Conservation (phyloP, 2,888 invertebrate species). For the Amphipoea lucens region DNA sequence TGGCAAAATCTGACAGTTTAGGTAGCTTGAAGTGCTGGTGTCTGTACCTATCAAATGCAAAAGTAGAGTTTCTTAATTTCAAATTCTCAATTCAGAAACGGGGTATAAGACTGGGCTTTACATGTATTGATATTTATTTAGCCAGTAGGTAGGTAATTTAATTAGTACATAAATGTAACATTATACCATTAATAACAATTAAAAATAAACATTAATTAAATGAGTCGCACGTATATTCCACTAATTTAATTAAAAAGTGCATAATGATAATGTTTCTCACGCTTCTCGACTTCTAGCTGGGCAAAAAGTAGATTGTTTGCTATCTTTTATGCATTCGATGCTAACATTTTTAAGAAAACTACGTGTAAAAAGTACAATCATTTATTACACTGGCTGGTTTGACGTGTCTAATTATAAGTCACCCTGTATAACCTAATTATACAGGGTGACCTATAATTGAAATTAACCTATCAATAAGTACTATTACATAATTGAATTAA, state of each 20-base stretch:
- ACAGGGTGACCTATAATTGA: background rate
- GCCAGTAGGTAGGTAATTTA: background rate
- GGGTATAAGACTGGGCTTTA: background rate
- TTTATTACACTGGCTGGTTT: background rate
- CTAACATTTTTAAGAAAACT: background rate
- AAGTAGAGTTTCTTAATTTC: too few relatives aligned
- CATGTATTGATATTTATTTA: background rate
- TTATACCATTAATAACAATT: background rate
- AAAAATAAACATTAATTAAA: conserved; percentile 30
- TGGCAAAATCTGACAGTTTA: too few relatives aligned
- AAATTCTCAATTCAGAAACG: too few relatives aligned
- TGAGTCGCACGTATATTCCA: conserved; percentile 44
- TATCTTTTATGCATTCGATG: conserved; percentile 1
- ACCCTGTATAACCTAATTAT: background rate
- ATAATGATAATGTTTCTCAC: conserved; percentile 34
- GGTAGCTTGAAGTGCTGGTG: too few relatives aligned
- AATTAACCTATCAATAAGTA: background rate
- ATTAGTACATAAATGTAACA: background rate
- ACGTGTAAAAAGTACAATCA: background rate
- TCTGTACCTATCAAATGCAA: too few relatives aligned
- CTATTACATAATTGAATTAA: background rate
- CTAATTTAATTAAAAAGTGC: conserved; percentile 34
- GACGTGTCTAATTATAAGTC: background rate
- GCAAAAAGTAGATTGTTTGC: conserved; percentile 26
- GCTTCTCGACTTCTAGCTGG: conserved; percentile 25